Base-by-base conservation (phyloP, 2,113 vertebrate species). In the Podarcis cretensis region DNA sequence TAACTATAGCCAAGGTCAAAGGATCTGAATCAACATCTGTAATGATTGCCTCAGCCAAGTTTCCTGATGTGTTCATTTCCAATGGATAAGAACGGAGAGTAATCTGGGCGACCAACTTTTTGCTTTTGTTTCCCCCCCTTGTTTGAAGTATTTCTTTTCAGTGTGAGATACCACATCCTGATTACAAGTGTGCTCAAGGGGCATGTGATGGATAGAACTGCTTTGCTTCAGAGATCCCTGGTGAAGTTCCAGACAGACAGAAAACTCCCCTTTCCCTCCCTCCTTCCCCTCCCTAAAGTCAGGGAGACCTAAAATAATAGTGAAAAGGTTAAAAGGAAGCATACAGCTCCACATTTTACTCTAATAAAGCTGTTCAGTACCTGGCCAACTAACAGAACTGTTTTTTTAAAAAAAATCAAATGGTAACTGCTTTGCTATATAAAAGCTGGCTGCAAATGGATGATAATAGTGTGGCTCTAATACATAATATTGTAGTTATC, bases 301-400 rank as follows among this genome's bases (percentile, higher is more conserved):
- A 95, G 77, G 18, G 77, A 85, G 83, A 73, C 89, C 82, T 90
- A 86, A 93, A 93, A 87, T 86, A 90, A 83, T 0, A 8, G n/a
- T 80, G 87, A 79, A 87, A 90, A 27, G 66, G 87, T 95, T 90
- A 90, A 85, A 54, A 93, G 83, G 89, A 87, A 23, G 2, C 43
- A 30, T 69, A 6, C 83, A 2, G 63, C 80, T 91, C 68, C 88
- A 77, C 74, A 59, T 1, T 63, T 88, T 78, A 92, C 43, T 84
- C 82, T 89, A 90, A 91, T 85, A 87, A 93, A 94, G 83, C 90
- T 94, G 92, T 91, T 93, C 90, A 20, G 78, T 86, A 69, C 63
- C 13, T 79, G 80, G 81, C 91, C 85, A 84, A 81, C 66, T 86
- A 43, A 37, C 1, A 82, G 81, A 85, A 66, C 86, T 32, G 75